Percentiles rank a stretch among this genome's conserved stretches.
These are phyloP conservation scores for Falco columbarius DNA, from an alignment of 2,797 vertebrate genomes.

Conservation along the genomic window DNA sequence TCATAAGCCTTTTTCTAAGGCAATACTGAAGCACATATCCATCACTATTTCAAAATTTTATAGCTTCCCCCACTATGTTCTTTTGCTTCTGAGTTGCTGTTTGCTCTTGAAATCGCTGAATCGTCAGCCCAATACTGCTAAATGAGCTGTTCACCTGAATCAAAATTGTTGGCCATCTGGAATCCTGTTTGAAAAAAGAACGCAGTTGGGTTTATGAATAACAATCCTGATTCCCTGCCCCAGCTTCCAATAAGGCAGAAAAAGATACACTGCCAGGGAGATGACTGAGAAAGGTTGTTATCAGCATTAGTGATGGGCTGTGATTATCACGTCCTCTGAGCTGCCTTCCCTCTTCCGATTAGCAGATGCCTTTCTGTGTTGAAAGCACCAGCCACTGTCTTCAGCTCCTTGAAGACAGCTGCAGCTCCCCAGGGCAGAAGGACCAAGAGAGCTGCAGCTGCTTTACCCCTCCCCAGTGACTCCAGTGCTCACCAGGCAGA, in stretches of 20 bases:
- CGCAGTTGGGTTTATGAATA: background rate
- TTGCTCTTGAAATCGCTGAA: conserved; percentile 32
- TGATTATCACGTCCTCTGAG: background rate
- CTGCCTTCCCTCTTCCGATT: background rate
- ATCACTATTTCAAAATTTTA: conserved; percentile 36
- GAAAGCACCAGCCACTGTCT: background rate
- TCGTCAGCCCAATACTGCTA: background rate
- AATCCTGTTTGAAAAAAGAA: background rate
- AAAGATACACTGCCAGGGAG: conserved; percentile 16
- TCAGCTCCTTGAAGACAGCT: background rate
- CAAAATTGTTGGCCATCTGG: conserved; percentile 59
- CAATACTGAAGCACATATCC: conserved; percentile 12
- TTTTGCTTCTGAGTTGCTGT: conserved; percentile 21
- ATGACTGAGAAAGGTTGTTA: conserved; percentile 41
- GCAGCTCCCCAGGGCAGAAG: background rate
- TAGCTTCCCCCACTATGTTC: background rate
- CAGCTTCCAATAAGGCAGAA: conserved; percentile 41
- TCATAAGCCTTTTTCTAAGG: conserved; percentile 11
- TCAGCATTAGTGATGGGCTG: conserved; percentile 22
- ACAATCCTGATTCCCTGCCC: background rate
- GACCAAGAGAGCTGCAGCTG: background rate
- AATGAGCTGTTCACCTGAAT: conserved; percentile 66
- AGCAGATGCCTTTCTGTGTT: background rate
- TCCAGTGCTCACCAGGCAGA: background rate
- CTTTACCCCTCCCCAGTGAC: background rate